Evolutionary conservation across 2,888 invertebrate species (phyloP).

Genomic region (Brenthis ino): DNA sequence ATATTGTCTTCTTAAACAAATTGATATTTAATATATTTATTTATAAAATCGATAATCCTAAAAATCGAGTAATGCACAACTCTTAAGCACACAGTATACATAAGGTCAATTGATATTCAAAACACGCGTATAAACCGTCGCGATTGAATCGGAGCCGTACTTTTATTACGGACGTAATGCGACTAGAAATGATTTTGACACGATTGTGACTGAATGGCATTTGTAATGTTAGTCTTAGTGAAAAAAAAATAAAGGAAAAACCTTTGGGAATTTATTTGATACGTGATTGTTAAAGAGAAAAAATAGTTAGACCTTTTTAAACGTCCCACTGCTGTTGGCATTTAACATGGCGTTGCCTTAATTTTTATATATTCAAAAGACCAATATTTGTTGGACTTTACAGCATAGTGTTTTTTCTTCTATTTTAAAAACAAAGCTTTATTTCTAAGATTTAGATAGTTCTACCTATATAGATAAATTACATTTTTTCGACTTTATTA

Average conservation of each 20-base stretch:
- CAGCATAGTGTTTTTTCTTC: too few species aligned
- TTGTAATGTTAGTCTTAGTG: constrained; percentile 10
- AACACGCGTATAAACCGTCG: constrained; percentile 18
- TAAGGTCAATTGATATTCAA: constrained; percentile 24
- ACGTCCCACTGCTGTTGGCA: not conserved
- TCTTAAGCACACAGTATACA: constrained; percentile 9
- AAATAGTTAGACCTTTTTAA: not conserved
- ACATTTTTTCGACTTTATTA: too few species aligned
- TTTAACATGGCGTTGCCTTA: too few species aligned
- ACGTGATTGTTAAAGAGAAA: not conserved
- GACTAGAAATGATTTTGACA: constrained; percentile 25
- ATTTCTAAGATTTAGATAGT: too few species aligned
- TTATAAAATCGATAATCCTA: not conserved
- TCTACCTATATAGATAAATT: too few species aligned
- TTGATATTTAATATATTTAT: too few species aligned
- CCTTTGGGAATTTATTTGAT: constrained; percentile 10
- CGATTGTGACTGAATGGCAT: constrained; percentile 22
- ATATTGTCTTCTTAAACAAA: too few species aligned
- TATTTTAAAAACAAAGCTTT: too few species aligned
- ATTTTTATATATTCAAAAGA: too few species aligned
- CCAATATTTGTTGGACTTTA: too few species aligned
- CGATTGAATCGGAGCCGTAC: constrained; percentile 23
- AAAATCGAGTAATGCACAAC: constrained; percentile 4
- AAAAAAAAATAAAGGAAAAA: constrained; percentile 5
- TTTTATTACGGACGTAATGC: constrained; percentile 14